Conservation (phyloP, 2,888 invertebrate genomes). For the Dorcus hopei region DNA sequence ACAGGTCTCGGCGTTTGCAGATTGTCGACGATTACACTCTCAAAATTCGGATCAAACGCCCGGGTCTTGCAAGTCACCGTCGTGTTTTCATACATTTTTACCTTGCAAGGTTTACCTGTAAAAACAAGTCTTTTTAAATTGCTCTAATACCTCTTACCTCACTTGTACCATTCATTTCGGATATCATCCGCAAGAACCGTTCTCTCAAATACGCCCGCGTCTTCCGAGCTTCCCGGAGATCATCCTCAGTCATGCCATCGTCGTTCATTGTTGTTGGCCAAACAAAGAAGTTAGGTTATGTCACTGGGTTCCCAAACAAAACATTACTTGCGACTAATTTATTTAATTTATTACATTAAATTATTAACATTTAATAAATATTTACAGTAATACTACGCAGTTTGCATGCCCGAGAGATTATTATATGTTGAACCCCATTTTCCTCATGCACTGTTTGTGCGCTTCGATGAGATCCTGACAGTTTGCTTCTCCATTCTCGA, state of each 20-base stretch:
- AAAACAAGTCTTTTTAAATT: neutral
- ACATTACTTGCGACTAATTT: neutral
- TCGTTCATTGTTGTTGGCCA: neutral
- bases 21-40: conserved; percentile 42
- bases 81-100: conserved; percentile 40
- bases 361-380: conserved; percentile 4
- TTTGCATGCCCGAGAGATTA: conserved; percentile 1
- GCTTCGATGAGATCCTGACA: conserved; percentile 89
- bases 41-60: conserved; percentile 39
- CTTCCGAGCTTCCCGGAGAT: conserved; percentile 24
- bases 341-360: too few relatives aligned
- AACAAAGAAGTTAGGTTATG: neutral
- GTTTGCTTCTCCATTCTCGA: conserved; percentile 88
- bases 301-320: neutral
- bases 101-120: conserved; percentile 31
- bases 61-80: conserved; percentile 36
- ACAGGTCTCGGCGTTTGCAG: conserved; percentile 35
- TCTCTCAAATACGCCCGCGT: conserved; percentile 39
- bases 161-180: conserved; percentile 36
- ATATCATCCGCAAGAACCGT: conserved; percentile 38
- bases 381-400: conserved; percentile 8
- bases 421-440: conserved; percentile 92
- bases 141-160: neutral
- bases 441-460: conserved; percentile 95
- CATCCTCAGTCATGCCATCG: neutral